Evolutionary conservation across 1,140 invertebrate genomes (phyloP).

Genomic region (Caligus rogercresseyi): DNA sequence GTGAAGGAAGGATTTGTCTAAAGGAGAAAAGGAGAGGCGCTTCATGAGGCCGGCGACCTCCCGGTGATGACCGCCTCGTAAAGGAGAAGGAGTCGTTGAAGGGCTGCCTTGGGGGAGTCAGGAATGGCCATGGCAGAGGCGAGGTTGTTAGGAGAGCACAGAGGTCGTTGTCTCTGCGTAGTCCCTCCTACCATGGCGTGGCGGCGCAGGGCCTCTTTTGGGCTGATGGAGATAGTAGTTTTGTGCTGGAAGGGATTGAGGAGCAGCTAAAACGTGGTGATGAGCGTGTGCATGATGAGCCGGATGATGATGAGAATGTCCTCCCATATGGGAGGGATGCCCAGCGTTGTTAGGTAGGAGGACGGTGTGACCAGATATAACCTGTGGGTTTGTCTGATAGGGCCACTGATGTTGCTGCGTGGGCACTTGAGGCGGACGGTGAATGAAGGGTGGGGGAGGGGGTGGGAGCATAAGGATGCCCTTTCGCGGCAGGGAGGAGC

Average conservation of each 20-base stretch:
- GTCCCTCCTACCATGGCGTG: not conserved
- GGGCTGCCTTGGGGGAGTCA: constrained; percentile 51
- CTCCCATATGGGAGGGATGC: not conserved
- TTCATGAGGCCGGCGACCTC: constrained; percentile 58
- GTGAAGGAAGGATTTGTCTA: constrained; percentile 46
- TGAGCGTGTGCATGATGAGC: not conserved
- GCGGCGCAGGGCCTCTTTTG: not conserved
- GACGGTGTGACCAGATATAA: not conserved
- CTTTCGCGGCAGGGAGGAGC: not conserved
- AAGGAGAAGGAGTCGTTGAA: constrained; percentile 46
- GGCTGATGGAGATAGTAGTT: not conserved
- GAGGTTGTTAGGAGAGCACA: constrained; percentile 26
- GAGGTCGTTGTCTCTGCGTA: not conserved
- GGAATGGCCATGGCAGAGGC: constrained; percentile 36
- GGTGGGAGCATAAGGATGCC: not conserved
- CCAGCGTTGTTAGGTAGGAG: not conserved
- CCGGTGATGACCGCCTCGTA: constrained; percentile 54
- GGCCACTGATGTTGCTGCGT: not conserved
- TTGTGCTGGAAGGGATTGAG: not conserved
- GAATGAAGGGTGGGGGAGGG: not conserved
- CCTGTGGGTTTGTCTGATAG: not conserved
- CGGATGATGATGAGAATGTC: not conserved
- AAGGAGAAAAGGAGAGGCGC: constrained; percentile 48
- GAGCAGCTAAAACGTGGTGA: not conserved
- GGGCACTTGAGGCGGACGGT: not conserved